These are phyloP conservation scores for Cotesia typhae DNA, from an alignment of 1,140 invertebrate genomes.

Conservation along the genomic window DNA sequence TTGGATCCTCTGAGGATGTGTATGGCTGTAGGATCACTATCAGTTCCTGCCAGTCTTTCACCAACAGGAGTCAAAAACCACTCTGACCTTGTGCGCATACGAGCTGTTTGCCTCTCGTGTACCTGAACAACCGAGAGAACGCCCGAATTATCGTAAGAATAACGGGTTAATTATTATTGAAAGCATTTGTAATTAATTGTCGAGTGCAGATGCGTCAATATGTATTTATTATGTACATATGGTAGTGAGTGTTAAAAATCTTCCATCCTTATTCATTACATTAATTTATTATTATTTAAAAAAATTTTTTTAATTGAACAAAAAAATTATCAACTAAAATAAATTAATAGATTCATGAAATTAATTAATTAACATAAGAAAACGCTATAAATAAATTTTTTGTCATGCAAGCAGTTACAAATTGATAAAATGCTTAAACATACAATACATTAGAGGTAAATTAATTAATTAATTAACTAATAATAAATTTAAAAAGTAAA, in stretches of 20 bases:
- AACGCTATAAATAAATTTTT: conserved; percentile 7
- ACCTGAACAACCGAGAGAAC: conserved; percentile 71
- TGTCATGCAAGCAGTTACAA: conserved; percentile 15
- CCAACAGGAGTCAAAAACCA: conserved; percentile 87
- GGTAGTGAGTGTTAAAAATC: conserved; percentile 17
- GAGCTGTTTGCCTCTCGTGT: conserved; percentile 90
- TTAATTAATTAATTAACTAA: conserved; percentile 10
- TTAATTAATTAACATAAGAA: conserved; percentile 11
- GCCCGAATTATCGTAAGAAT: conserved; percentile 30
- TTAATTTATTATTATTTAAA: conserved; percentile 20
- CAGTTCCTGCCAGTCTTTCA: conserved; percentile 58
- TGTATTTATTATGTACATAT: conserved; percentile 39
- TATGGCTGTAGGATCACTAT: conserved; percentile 64
- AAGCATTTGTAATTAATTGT: conserved; percentile 15
- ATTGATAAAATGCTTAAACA: background rate
- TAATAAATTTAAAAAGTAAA: conserved; percentile 1
- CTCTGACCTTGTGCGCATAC: conserved; percentile 92
- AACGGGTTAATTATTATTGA: background rate
- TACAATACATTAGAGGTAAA: conserved; percentile 19
- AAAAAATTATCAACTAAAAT: conserved; percentile 1
- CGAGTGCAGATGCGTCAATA: conserved; percentile 19
- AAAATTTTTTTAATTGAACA: conserved; percentile 17
- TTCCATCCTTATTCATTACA: conserved; percentile 13
- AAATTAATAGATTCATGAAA: conserved; percentile 1
- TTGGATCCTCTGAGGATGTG: conserved; percentile 64